Percentiles rank a stretch among this genome's conserved stretches.
Conservation (phyloP, 2,797 vertebrate species). For the Valencia hispanica region DNA sequence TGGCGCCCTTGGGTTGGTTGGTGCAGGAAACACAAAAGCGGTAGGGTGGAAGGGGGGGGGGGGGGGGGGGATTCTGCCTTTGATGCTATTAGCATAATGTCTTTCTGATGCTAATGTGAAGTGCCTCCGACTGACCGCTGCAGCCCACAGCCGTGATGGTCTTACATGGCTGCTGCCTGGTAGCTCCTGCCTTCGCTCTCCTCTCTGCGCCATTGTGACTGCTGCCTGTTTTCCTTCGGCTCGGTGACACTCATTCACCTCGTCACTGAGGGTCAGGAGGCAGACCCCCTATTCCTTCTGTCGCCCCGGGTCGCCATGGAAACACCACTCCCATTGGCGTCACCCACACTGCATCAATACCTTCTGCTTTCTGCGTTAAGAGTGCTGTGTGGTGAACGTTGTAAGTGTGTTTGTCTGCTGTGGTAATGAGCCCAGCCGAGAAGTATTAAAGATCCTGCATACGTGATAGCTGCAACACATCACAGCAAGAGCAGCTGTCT, state of each 20-base stretch:
- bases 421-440: slow-evolving; percentile 34
- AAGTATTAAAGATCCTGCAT: slow-evolving; percentile 34
- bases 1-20: slow-evolving; percentile 54
- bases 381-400: slow-evolving; percentile 32
- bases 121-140: slow-evolving; percentile 57
- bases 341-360: slow-evolving; percentile 76
- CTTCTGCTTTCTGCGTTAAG: slow-evolving; percentile 35
- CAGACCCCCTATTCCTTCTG: slow-evolving; percentile 79
- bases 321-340: slow-evolving; percentile 69
- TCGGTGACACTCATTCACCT: slow-evolving; percentile 63
- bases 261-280: slow-evolving; percentile 77
- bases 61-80: slow-evolving; percentile 54
- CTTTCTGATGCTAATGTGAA: slow-evolving; percentile 82
- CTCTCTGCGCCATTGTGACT: slow-evolving; percentile 27
- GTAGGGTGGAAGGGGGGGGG: slow-evolving; percentile 31
- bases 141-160: slow-evolving; percentile 36
- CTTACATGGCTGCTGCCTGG: slow-evolving; percentile 38
- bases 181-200: slow-evolving; percentile 22
- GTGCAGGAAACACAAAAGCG: slow-evolving; percentile 55
- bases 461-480: slow-evolving; percentile 41
- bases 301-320: slow-evolving; percentile 80
- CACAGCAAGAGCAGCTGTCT: not conserved
- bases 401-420: slow-evolving; percentile 20
- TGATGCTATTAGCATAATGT: slow-evolving; percentile 77
- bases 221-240: slow-evolving; percentile 39